Base-by-base conservation (phyloP, 2,888 invertebrate genomes). In the Andrena haemorrhoa region DNA sequence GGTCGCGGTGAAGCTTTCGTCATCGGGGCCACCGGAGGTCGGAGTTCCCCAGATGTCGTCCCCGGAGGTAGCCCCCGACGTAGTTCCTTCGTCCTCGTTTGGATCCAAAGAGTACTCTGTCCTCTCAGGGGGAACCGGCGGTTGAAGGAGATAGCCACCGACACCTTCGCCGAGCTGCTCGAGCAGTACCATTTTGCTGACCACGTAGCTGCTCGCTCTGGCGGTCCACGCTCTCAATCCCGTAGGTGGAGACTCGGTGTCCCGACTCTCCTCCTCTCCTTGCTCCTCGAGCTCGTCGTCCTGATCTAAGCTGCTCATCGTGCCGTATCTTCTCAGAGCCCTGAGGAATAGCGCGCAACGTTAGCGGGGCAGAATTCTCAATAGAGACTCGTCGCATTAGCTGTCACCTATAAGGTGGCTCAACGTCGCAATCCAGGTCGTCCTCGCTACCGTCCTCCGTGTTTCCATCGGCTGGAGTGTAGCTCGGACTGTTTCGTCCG, bases 11-110 rank as follows among this genome's bases (percentile, higher is more conserved):
- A 93, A 93, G 86, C 95, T 95, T 94, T 97, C 97, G 88, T 97
- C 97, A 86, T 97, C 96, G 53, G 97, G 96, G 29, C 97, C 97
- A 3, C 97, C 97, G 86, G 97, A 97, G 0, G 97, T 98, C 3
- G 98, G 98, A 0, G 98, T 98, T 0, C 98, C 98, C 98, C 98
- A 98, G 31, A 97, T 96, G 90, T 98, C 98, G 93, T 98, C 97
- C 0, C 97, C 97, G 2, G 97, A 97, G 0, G 96, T 96, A 0
- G 97, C 97, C 0, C 97, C 97, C 61, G 97, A 97, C 0, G 97
- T 97, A 91, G 97, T 97, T 5, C 96, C 96, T 79, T 97, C 97
- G 87, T 97, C 97, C 89, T 95, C 95, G 47, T 93, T 93, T 3
- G 91, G 90, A 47, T 94, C 93, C 49, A 93, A 82, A 0, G 93